Conservation (phyloP, 2,888 invertebrate genomes). For the Lamellibrachia satsuma region DNA sequence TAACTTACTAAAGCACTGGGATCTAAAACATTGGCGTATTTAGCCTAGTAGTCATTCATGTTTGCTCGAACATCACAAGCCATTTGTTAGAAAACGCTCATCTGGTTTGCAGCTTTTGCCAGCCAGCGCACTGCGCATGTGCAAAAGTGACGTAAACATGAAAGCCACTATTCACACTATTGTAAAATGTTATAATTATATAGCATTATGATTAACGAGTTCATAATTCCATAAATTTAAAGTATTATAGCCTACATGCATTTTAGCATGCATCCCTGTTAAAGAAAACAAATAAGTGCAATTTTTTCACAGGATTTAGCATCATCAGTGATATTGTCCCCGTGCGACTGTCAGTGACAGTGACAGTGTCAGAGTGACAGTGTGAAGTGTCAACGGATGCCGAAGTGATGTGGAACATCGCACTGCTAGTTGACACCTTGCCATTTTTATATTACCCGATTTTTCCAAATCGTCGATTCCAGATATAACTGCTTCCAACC, state of each 20-base stretch:
- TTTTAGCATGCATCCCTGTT: background rate
- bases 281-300: background rate
- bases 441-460: constrained; percentile 51
- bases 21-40: no score
- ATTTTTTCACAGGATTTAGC: background rate
- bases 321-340: background rate
- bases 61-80: no score
- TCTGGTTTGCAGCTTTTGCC: no score
- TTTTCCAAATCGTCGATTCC: constrained; percentile 62
- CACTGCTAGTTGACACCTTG: background rate
- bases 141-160: no score
- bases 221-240: no score
- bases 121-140: no score
- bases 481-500: constrained; percentile 46
- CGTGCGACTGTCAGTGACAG: background rate
- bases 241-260: background rate
- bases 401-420: background rate
- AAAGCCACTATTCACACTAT: no score
- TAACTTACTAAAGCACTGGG: no score
- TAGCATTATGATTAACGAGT: no score
- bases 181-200: no score
- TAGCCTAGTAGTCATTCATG: no score
- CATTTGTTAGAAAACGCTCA: no score
- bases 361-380: background rate
- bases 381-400: background rate